Percentiles rank a stretch among this genome's conserved stretches.
These are phyloP conservation scores for Lerista edwardsae DNA, from an alignment of 2,797 vertebrate species.

Conservation along the genomic window DNA sequence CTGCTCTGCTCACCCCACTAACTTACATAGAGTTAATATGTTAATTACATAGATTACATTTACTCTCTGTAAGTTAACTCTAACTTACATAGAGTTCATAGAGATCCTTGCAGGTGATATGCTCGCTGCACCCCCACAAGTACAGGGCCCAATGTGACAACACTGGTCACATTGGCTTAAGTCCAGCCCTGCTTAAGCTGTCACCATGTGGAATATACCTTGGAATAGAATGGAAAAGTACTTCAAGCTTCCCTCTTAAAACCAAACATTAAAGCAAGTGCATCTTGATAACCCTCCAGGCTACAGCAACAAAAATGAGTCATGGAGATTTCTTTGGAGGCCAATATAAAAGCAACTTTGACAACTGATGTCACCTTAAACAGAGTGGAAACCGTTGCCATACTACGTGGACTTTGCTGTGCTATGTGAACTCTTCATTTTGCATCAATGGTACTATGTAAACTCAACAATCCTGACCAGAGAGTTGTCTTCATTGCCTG, in stretches of 20 bases:
- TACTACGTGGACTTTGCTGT: not conserved
- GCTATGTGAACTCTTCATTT: not conserved
- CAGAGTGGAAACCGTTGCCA: not conserved
- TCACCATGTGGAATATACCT: not conserved
- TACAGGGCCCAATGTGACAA: no score
- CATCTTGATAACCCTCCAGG: not conserved
- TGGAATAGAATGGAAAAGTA: not conserved
- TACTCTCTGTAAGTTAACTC: no score
- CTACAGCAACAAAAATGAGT: slow-evolving; percentile 4
- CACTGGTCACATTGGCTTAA: no score
- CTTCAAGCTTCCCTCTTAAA: not conserved
- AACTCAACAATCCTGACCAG: not conserved
- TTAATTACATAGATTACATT: no score
- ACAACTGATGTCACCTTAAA: slow-evolving; percentile 12
- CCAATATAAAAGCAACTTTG: slow-evolving; percentile 17
- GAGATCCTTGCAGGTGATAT: no score
- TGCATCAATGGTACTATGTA: not conserved
- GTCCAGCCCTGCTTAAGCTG: not conserved
- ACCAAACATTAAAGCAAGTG: not conserved
- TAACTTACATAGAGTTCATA: no score
- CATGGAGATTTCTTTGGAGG: not conserved
- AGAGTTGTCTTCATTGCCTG: not conserved
- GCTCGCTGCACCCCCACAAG: no score
- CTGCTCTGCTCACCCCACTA: no score
- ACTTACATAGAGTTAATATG: no score